Conservation (phyloP, 2,888 invertebrate genomes). For the Tromatobia lineatoria region DNA sequence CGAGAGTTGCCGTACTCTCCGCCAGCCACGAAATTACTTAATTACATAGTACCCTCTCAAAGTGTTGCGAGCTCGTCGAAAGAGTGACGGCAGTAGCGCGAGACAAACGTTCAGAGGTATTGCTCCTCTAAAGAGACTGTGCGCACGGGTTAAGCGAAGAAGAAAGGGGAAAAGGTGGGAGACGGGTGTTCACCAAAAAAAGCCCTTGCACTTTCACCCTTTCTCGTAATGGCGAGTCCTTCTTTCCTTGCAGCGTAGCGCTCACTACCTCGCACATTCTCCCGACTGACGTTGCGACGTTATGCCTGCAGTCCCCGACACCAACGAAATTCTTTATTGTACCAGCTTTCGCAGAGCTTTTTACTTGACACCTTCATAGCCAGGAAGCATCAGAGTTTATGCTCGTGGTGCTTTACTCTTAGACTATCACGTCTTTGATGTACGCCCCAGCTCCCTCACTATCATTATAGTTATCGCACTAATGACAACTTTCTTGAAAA, state of each 20-base stretch:
- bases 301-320: conserved; percentile 20
- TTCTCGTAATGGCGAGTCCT: conserved; percentile 37
- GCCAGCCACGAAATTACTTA: conserved; percentile 64
- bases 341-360: conserved; percentile 43
- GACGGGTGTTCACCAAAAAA: conserved; percentile 6
- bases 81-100: conserved; percentile 53
- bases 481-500: neutral
- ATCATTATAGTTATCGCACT: conserved; percentile 15
- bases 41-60: conserved; percentile 62
- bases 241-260: conserved; percentile 30
- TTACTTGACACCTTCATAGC: conserved; percentile 55
- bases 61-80: conserved; percentile 63
- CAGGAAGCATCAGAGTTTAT: conserved; percentile 33
- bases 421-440: conserved; percentile 18
- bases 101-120: conserved; percentile 63
- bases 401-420: conserved; percentile 33
- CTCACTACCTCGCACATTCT: conserved; percentile 7
- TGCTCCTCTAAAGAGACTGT: conserved; percentile 62
- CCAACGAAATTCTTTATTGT: conserved; percentile 54
- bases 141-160: conserved; percentile 20
- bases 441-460: neutral
- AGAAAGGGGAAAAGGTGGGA: neutral
- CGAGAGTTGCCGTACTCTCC: conserved; percentile 49
- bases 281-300: conserved; percentile 27
- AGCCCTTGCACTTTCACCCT: conserved; percentile 59